These are phyloP conservation scores for Cydia pomonella DNA, from an alignment of 1,140 invertebrate genomes.

Conservation along the genomic window DNA sequence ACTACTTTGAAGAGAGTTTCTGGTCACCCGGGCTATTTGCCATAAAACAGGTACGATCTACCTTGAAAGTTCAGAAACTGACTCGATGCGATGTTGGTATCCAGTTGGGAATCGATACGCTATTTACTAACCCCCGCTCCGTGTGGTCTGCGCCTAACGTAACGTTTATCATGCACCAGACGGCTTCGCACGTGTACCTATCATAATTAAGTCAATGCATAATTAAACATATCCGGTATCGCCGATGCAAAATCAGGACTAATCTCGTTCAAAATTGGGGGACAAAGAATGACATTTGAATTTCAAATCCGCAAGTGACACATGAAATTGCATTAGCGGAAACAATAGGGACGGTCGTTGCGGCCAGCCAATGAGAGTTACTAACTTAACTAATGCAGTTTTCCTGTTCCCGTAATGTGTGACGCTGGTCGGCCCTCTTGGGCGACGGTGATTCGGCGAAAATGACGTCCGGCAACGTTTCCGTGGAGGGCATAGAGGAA, in stretches of 20 bases:
- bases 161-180: constrained; percentile 37
- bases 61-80: neutral
- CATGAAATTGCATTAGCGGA: constrained; percentile 48
- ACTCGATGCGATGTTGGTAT: neutral
- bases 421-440: neutral
- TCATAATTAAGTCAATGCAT: constrained; percentile 23
- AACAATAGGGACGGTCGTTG: constrained; percentile 52
- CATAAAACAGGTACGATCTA: neutral
- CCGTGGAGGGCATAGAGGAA: neutral
- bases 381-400: constrained; percentile 26
- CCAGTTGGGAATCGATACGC: neutral
- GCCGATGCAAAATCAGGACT: constrained; percentile 34
- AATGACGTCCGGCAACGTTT: constrained; percentile 4
- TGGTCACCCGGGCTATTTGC: too few species aligned
- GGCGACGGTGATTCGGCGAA: constrained; percentile 5
- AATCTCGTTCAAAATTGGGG: constrained; percentile 48
- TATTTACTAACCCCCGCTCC: neutral
- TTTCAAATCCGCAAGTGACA: constrained; percentile 63
- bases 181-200: constrained; percentile 20
- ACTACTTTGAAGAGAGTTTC: too few species aligned
- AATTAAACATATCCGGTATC: constrained; percentile 18
- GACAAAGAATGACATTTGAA: constrained; percentile 60
- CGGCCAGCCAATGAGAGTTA: constrained; percentile 27
- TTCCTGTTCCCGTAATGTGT: constrained; percentile 21
- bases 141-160: neutral